Base-by-base conservation (phyloP, 2,113 vertebrate genomes). In the Nicator chloris region DNA sequence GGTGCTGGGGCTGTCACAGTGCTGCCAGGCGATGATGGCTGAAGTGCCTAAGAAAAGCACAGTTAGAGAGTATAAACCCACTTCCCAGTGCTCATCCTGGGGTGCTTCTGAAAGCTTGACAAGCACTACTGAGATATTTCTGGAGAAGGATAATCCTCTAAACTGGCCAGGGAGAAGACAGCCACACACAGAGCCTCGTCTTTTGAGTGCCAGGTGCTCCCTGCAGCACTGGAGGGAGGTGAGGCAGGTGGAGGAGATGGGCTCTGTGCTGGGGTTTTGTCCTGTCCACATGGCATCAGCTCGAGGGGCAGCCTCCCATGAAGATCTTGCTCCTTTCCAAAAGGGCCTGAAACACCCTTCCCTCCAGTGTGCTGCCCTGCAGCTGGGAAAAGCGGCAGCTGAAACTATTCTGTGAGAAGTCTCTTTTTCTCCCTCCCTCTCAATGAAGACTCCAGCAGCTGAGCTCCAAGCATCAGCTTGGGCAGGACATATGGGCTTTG, bases 241-340 rank as follows among this genome's bases (percentile, higher is more conserved):
- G 71, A 40, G 35, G 35, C 33, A 71, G 57, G 17, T 31, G 45
- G 24, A 56, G 40, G 54, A 81, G 37, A 24, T 2, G 3, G 16
- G 12, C 13, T 86, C 35, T 2, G 0, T 45, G 47, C n/a, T 63
- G 47, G 31, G 28, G 21, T 42, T 11, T 50, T 65, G 18, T 50
- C 1, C 2, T 50, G 12, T 35, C 33, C 7, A 4, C 1, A 15
- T 21, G 18, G 7, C 6, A 7, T 44, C 50, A n/a, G 13, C 13
- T 75, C 2, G 3, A 6, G 21, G 37, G 82, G 26, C 51, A 57
- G 26, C 26, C 6, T 31, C 16, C 23, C 40, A 28, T 56, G 22
- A 6, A 8, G 17, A 14, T 33, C 37, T 39, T 83, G 31, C 27
- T 61, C 50, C 20, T 82, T 69, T 45, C 60, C 28, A 49, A 37